Base-by-base conservation (phyloP, 2,113 vertebrate species). In the Camarhynchus parvulus region DNA sequence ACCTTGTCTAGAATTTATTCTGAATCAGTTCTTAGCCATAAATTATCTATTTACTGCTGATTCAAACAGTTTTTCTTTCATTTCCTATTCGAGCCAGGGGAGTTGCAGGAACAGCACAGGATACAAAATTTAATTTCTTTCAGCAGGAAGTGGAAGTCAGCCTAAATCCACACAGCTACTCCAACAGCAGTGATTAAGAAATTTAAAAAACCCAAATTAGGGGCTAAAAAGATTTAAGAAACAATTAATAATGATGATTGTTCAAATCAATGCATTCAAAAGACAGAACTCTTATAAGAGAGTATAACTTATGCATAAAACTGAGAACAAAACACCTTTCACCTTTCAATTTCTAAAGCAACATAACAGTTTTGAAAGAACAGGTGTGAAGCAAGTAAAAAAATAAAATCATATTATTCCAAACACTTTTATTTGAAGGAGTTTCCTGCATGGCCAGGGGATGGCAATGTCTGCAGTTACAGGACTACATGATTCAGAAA, bases 361-460 rank as follows among this genome's bases (percentile, higher is more conserved):
- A 52, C 31, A 35, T 3, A 52, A 59, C 25, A 53, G 37, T 35
- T 94, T 68, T 64, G 18, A 47, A 92, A 72, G 63, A 88, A 68
- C 35, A 85, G 30, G 53, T 73, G 35, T 69, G 63, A 86, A 90
- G 47, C 42, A 52, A 77, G 72, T 95, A 19, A 92, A 86, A 94
- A 87, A 96, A 74, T 87, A 79, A 52, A 59, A 76, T 75, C 6
- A 0, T 37, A 25, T 87, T 93, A 90, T 67, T 95, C 87, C 90
- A 94, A 92, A 94, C 28, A 41, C 41, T 96, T 92, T 92, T 96
- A 89, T 95, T 96, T 77, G 69, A 31, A 76, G 68, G 80, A 49
- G 47, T 86, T 85, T 82, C 49, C 92, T 89, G 72, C 41, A 47
- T 16, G 55, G 89, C 85, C 61, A 50, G 69, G 73, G 74, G 68